These are phyloP conservation scores for Hybognathus amarus DNA, from an alignment of 2,797 vertebrate genomes.

Conservation along the genomic window DNA sequence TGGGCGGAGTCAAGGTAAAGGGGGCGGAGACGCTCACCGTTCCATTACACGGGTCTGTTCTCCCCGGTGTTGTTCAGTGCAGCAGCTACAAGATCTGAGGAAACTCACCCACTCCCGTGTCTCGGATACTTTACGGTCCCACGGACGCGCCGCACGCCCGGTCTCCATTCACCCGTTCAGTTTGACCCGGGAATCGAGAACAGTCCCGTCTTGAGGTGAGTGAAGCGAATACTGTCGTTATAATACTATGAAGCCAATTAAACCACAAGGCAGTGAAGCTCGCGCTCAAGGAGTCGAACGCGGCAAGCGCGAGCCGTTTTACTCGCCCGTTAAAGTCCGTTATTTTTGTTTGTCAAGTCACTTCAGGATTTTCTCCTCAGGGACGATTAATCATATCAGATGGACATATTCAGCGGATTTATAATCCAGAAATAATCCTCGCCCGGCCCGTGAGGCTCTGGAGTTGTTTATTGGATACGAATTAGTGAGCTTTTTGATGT, in stretches of 20 bases:
- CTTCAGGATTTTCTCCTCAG: constrained; percentile 28
- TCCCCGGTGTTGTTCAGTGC: constrained; percentile 54
- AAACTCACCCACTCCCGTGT: constrained; percentile 52
- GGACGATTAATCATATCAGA: constrained; percentile 34
- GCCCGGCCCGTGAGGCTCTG: not conserved
- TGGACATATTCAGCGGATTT: constrained; percentile 23
- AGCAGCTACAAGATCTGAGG: constrained; percentile 57
- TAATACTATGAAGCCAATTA: constrained; percentile 4
- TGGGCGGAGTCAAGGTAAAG: constrained; percentile 36
- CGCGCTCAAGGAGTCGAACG: not conserved
- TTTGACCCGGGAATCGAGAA: constrained; percentile 10
- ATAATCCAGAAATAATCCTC: constrained; percentile 31
- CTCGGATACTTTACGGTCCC: constrained; percentile 61
- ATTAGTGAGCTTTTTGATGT: not conserved
- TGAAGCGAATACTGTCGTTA: not conserved
- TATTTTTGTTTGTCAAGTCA: not conserved
- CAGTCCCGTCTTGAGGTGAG: constrained; percentile 33
- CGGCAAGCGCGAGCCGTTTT: not conserved
- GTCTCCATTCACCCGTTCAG: constrained; percentile 14
- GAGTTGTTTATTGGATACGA: constrained; percentile 12
- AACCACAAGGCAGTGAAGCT: not conserved
- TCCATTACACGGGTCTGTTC: constrained; percentile 51
- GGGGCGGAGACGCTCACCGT: constrained; percentile 61
- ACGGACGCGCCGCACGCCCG: constrained; percentile 5
- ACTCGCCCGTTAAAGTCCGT: constrained; percentile 2